phyloP scores from a whole-genome alignment of 2,797 vertebrate genomes.

The Myotis vivesi region DNA sequence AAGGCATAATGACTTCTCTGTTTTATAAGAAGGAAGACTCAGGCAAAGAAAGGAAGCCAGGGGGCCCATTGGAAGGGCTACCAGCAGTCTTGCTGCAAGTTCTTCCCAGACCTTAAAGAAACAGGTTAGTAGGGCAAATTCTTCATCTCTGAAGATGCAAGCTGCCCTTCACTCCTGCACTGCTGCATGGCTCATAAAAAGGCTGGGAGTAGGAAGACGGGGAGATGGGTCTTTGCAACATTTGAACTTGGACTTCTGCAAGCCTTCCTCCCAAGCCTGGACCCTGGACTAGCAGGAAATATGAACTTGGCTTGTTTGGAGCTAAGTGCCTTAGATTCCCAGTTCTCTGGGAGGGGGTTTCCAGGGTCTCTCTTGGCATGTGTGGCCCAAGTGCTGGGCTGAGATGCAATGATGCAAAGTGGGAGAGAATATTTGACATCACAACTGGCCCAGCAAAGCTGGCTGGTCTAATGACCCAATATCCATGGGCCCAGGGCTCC shows the following conservation, averaged over 20 bases:
- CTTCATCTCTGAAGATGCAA: background rate
- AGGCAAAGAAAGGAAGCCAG: constrained; percentile 64
- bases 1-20: constrained; percentile 53
- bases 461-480: background rate
- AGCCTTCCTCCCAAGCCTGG: background rate
- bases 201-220: background rate
- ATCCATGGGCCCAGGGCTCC: background rate
- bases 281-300: background rate
- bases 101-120: constrained; percentile 40
- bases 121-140: background rate
- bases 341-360: rapidly evolving
- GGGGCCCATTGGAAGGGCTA: background rate
- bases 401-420: background rate
- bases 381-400: background rate
- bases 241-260: background rate
- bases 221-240: background rate
- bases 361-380: background rate
- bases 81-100: background rate
- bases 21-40: constrained; percentile 56
- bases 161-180: constrained; percentile 17
- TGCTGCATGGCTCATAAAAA: background rate
- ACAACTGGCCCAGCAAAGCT: background rate
- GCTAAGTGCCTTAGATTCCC: background rate
- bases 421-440: background rate
- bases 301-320: background rate